Conservation (phyloP, 2,888 invertebrate genomes). For the Aphidius colemani region DNA sequence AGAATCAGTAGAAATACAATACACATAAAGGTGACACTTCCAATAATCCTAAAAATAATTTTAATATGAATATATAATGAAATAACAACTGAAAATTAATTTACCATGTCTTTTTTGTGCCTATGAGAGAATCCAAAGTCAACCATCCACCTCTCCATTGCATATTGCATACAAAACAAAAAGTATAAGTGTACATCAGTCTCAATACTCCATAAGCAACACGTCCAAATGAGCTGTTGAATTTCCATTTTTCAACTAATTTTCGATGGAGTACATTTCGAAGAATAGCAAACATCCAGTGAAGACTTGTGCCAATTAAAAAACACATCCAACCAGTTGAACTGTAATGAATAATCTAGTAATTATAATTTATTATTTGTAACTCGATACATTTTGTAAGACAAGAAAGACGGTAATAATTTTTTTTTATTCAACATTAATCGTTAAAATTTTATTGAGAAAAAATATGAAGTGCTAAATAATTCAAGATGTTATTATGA, state of each 20-base stretch:
- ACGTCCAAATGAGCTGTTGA: slow-evolving; percentile 28
- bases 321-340: slow-evolving; percentile 62
- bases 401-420: background rate
- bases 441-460: too few relatives aligned
- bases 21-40: slow-evolving; percentile 34
- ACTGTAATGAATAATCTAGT: slow-evolving; percentile 30
- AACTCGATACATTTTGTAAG: background rate
- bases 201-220: slow-evolving; percentile 38
- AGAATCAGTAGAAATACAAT: slow-evolving; percentile 49
- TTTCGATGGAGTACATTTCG: slow-evolving; percentile 37
- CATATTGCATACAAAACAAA: slow-evolving; percentile 61
- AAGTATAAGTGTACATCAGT: slow-evolving; percentile 61
- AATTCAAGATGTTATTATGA: too few relatives aligned
- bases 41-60: slow-evolving; percentile 36
- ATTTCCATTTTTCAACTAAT: slow-evolving; percentile 35
- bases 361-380: background rate
- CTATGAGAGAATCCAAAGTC: slow-evolving; percentile 50
- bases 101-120: slow-evolving; percentile 34
- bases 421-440: too few relatives aligned
- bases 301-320: slow-evolving; percentile 63
- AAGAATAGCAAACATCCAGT: slow-evolving; percentile 63
- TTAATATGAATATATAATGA: slow-evolving; percentile 1
- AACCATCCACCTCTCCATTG: slow-evolving; percentile 66
- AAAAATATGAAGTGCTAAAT: too few relatives aligned
- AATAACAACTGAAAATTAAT: slow-evolving; percentile 19